Evolutionary conservation across 2,797 vertebrate genomes (phyloP).

Genomic region (Pelobates cultripes): DNA sequence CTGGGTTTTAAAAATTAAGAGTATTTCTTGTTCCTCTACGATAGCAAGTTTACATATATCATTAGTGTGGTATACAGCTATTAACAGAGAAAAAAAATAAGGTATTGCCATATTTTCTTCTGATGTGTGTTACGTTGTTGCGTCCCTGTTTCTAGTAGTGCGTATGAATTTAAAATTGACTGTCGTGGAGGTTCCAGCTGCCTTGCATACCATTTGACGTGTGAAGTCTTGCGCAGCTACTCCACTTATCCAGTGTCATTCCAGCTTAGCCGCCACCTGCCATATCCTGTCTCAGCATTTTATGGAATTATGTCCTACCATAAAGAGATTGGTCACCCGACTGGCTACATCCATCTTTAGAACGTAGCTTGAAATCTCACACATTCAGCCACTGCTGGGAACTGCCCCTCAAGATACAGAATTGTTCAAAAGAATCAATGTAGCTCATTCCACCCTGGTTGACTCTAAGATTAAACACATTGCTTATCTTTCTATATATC

Average conservation of each 20-base stretch:
- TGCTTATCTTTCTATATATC: too few relatives aligned
- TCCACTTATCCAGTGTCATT: background rate
- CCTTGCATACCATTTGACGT: constrained; percentile 12
- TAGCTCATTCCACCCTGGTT: too few relatives aligned
- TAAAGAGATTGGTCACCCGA: background rate
- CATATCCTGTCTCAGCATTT: constrained; percentile 5
- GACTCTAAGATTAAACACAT: too few relatives aligned
- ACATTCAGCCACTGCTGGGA: background rate
- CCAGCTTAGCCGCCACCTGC: constrained; percentile 23
- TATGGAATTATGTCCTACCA: background rate
- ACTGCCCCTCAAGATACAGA: background rate
- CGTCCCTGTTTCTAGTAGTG: background rate
- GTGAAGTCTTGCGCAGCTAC: background rate
- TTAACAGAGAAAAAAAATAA: background rate
- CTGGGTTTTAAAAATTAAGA: constrained; percentile 12
- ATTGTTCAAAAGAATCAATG: background rate
- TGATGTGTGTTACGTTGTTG: background rate
- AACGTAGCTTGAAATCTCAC: background rate
- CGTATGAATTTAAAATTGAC: constrained; percentile 14
- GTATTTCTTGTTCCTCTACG: background rate
- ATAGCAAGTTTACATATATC: background rate
- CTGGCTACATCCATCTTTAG: background rate
- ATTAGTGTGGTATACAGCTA: background rate
- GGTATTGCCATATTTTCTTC: constrained; percentile 7
- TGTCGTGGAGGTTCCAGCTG: constrained; percentile 7